Percentiles rank a stretch among this genome's conserved stretches.
These are phyloP conservation scores for Argyrosomus japonicus DNA, from an alignment of 2,113 vertebrate genomes.

Conservation along the genomic window DNA sequence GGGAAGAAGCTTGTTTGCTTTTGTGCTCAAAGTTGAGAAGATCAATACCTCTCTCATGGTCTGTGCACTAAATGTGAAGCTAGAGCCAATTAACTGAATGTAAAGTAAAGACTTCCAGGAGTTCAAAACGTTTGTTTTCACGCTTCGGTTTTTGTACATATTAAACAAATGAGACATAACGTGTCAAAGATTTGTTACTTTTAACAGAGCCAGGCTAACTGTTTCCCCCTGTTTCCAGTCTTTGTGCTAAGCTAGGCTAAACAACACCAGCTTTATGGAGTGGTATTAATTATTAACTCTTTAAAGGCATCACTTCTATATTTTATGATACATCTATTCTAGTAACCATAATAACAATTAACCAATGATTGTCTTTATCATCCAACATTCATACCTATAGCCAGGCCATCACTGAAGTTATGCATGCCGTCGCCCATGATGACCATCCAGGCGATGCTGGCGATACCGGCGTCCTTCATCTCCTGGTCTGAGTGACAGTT, in stretches of 20 bases:
- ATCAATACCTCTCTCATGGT: too few relatives aligned
- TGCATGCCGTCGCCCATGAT: conserved; percentile 99
- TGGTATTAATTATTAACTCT: too few relatives aligned
- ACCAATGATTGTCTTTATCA: neutral
- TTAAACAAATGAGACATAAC: neutral
- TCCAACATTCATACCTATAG: conserved; percentile 87
- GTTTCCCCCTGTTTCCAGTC: too few relatives aligned
- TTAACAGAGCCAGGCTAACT: too few relatives aligned
- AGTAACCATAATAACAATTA: neutral
- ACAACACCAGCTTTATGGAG: too few relatives aligned
- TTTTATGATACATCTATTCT: neutral
- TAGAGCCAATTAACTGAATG: neutral
- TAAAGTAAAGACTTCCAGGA: neutral
- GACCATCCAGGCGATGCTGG: conserved; percentile 99
- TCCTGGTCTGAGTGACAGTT: conserved; percentile 98
- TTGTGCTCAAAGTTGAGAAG: neutral
- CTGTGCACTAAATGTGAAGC: neutral
- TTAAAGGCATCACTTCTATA: neutral
- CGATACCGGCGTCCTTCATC: conserved; percentile 95
- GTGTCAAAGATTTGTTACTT: neutral
- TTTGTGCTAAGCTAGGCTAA: too few relatives aligned
- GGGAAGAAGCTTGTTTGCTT: neutral
- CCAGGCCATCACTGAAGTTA: conserved; percentile 98
- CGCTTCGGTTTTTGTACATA: neutral
- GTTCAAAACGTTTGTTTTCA: neutral